Conservation (phyloP, 23 tunicate species). For the Ciona savignyi region DNA sequence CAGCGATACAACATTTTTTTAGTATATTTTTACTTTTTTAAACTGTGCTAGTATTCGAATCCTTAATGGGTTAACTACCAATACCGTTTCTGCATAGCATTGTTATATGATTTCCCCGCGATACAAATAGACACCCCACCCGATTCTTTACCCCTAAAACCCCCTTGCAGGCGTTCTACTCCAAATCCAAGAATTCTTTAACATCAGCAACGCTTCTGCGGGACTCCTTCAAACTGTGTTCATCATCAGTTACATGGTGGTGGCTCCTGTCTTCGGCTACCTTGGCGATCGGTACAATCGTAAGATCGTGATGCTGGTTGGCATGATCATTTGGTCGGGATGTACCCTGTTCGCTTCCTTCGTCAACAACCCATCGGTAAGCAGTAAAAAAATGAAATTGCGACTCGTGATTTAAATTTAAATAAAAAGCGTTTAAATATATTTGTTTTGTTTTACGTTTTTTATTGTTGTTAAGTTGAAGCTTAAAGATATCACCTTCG, state of each 20-base stretch:
- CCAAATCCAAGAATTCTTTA: constrained; percentile 56
- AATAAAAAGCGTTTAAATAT: background rate
- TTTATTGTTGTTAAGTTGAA: no score
- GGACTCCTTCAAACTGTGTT: constrained; percentile 95
- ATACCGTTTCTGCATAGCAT: no score
- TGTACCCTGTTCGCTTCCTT: constrained; percentile 73
- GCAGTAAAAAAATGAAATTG: background rate
- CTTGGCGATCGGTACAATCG: constrained; percentile 94
- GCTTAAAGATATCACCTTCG: background rate
- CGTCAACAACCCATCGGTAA: constrained; percentile 42
- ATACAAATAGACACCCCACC: no score
- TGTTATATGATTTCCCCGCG: no score
- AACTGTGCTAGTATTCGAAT: no score
- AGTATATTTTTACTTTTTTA: no score
- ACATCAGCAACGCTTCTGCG: constrained; percentile 66
- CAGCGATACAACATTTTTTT: no score
- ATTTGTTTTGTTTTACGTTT: no score
- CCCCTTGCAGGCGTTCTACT: constrained; percentile 73
- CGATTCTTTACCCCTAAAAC: no score
- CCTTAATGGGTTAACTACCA: no score
- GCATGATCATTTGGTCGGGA: constrained; percentile 90
- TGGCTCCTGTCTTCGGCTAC: constrained; percentile 97
- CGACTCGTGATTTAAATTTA: no score
- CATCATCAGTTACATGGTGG: constrained; percentile 91
- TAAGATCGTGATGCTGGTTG: constrained; percentile 69